Base-by-base conservation (phyloP, 1,140 invertebrate species). In the Drosophila bifasciata region DNA sequence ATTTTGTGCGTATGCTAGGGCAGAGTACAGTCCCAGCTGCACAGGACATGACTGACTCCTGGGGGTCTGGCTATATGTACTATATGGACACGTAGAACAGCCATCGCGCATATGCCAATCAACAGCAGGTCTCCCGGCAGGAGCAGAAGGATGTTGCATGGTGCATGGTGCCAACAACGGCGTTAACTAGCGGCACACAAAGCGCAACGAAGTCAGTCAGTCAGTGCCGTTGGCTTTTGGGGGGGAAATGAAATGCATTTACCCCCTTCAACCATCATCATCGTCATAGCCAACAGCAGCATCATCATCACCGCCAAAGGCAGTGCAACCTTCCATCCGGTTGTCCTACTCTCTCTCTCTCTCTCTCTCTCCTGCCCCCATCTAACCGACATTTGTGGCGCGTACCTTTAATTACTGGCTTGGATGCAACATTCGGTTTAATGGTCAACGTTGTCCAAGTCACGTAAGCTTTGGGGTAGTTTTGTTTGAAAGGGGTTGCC, bases 331-430 rank as follows among this genome's bases (percentile, higher is more conserved):
- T 11, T 36, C 32, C 32, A 23, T 36, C 13, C 51, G 17, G 21
- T 23, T 55, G 51, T 41, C 19, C 51, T 55, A 2, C n/a, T 7
- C 13, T 17, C 63, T 44, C 40, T 16, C 17, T 17, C 9, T 36
- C 46, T 44, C 48, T 49, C 28, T 52, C 25, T 15, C 45, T 45
- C 45, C 49, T 55, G 48, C 23, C 53, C 49, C 15, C 63, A 76
- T 50, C 36, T 49, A 52, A 57, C 81, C 71, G 55, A 64, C 68
- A 73, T 73, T 76, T 76, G 51, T 46, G 73, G 69, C 43, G 78
- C 75, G 64, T 68, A 86, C 73, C 83, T 88, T 86, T 86, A 88
- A 88, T 86, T 83, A 86, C 78, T 66, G 59, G 55, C 49, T 64
- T 67, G 70, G 70, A 53, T 78, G 70, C 74, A 86, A 88, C 75